Conservation (phyloP, 2,113 vertebrate species). For the Psephotus haematonotus region DNA sequence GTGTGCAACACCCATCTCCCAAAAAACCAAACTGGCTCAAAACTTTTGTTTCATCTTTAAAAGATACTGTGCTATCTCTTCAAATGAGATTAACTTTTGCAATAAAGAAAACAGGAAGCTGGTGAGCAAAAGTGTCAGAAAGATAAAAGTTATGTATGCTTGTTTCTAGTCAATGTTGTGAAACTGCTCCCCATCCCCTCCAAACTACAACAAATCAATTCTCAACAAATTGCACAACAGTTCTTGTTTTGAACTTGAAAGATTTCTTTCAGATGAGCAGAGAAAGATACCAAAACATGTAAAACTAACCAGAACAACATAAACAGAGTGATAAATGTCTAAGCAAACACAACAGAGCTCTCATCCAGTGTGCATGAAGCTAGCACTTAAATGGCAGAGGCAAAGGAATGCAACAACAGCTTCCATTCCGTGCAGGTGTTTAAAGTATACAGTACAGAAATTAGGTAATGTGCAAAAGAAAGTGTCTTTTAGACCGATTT, state of each 20-base stretch:
- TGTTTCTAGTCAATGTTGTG: not conserved
- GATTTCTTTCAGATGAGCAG: not conserved
- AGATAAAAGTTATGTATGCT: not conserved
- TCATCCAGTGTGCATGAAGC: not conserved
- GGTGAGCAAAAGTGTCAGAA: not conserved
- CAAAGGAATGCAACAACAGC: not conserved
- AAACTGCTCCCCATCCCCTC: not conserved
- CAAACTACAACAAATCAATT: not conserved
- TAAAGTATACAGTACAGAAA: not conserved
- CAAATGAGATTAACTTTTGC: not conserved
- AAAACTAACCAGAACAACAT: not conserved
- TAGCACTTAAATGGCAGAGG: not conserved
- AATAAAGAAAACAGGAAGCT: not conserved
- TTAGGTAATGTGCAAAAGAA: not conserved
- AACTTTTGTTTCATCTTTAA: slow-evolving; percentile 1
- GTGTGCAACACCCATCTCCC: not conserved
- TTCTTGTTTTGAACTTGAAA: not conserved
- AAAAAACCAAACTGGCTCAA: not conserved
- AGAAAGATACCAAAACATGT: not conserved
- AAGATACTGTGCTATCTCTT: not conserved
- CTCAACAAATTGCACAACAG: not conserved
- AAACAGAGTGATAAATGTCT: not conserved
- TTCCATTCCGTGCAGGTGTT: not conserved
- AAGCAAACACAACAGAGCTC: not conserved
- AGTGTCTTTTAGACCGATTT: not conserved